Evolutionary conservation across 2,888 invertebrate genomes (phyloP).

Genomic region (Chymomyza procnemis): DNA sequence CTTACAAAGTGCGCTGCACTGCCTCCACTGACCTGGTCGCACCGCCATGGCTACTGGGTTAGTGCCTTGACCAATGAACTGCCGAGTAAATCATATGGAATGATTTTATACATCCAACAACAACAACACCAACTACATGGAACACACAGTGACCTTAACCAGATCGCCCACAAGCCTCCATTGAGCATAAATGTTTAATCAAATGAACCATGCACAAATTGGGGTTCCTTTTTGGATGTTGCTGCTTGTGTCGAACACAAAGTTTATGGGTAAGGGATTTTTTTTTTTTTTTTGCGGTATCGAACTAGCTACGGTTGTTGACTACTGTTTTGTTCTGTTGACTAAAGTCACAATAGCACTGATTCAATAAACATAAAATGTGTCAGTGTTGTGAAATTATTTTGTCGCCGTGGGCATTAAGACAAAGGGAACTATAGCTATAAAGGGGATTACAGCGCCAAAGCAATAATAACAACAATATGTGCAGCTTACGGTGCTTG

Average conservation of each 20-base stretch:
- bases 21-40: neutral
- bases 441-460: slow-evolving; percentile 29
- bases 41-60: slow-evolving; percentile 27
- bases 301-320: neutral
- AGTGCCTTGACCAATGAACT: slow-evolving; percentile 66
- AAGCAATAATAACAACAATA: slow-evolving; percentile 6
- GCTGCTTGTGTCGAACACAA: neutral
- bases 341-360: slow-evolving; percentile 20
- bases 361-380: slow-evolving; percentile 73
- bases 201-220: slow-evolving; percentile 70
- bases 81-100: slow-evolving; percentile 66
- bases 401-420: slow-evolving; percentile 57
- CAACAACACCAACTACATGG: neutral
- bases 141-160: slow-evolving; percentile 10
- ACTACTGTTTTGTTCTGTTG: neutral
- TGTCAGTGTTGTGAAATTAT: slow-evolving; percentile 71
- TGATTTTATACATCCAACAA: slow-evolving; percentile 53
- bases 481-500: slow-evolving; percentile 51
- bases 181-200: slow-evolving; percentile 70
- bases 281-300: neutral
- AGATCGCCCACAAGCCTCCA: slow-evolving; percentile 11
- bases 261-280: neutral
- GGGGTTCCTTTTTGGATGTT: slow-evolving; percentile 56
- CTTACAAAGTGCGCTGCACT: slow-evolving; percentile 48
- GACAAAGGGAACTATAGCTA: slow-evolving; percentile 37